Evolutionary conservation across 2,797 vertebrate genomes (phyloP), one percentile per base, ranked within the genome.

Genomic region (Labeo calbasu): DNA sequence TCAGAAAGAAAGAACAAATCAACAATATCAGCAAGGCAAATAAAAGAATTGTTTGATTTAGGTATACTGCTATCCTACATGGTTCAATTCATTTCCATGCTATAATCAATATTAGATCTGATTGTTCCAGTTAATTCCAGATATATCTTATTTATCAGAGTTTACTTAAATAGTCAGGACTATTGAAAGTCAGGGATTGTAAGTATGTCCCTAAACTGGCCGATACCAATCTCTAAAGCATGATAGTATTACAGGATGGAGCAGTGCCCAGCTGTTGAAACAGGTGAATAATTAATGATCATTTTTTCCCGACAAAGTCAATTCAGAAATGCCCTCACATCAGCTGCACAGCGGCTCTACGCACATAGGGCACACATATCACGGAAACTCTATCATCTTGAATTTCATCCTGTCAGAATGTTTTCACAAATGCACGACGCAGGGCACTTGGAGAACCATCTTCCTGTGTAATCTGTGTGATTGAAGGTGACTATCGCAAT

Each of bases 221-320:
- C 28, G 69, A 75, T 79, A 69, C 32, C 70, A 83, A 78, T 83
- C 70, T 75, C 69, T 59, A 51, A 73, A 86, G 85, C 76, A 57
- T 70, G 81, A 86, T 79, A 79, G 76, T 68, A 59, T 79, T 83
- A 79, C 85, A 86, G 85, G 76, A 83, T 86, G 85, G 84, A 83
- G 78, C 77, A 46, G 75, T 70, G 85, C 81, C 86, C 83, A 85
- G 85, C 70, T 77, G 65, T 77, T 79, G 83, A 86, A 86, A 77
- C 65, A 65, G 68, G 68, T 89, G 79, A 88, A 89, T 89, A 86
- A 89, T 88, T 89, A 82, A 89, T 76, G 70, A 86, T 81, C 28
- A 83, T 61, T 73, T 72, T 70, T 78, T 78, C 81, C 50, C 70
- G 36, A 78, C 83, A 83, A 86, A 88, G 80, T 85, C 69, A 46